These are phyloP conservation scores for Cataglyphis hispanica DNA, from an alignment of 1,140 invertebrate genomes.

Conservation along the genomic window DNA sequence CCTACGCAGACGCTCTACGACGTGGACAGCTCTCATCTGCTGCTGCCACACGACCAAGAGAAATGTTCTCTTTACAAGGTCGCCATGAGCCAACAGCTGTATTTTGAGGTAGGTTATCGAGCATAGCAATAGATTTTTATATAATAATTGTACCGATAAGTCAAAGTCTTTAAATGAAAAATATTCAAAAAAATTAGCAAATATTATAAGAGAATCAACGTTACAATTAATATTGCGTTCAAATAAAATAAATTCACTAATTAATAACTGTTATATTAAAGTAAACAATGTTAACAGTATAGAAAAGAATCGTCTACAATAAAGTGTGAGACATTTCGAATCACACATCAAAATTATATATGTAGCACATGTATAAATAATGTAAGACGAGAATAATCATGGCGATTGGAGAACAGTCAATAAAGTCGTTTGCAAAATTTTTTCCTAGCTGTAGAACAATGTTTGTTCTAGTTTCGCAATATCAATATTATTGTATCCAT, in stretches of 20 bases:
- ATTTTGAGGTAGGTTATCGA: conserved; percentile 87
- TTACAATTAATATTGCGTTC: background rate
- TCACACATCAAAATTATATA: background rate
- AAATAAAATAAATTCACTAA: background rate
- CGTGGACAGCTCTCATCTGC: conserved; percentile 63
- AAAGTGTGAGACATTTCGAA: background rate
- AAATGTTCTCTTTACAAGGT: conserved; percentile 90
- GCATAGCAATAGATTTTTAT: background rate
- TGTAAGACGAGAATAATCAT: background rate
- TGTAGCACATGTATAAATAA: background rate
- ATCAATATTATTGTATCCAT: conserved; percentile 8
- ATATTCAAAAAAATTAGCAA: background rate
- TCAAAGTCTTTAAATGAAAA: conserved; percentile 1
- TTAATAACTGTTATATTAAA: background rate
- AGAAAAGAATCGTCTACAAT: background rate
- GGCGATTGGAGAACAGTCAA: background rate
- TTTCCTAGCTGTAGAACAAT: background rate
- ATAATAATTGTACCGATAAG: background rate
- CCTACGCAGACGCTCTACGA: conserved; percentile 62
- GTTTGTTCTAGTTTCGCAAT: conserved; percentile 17
- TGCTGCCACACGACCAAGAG: conserved; percentile 80
- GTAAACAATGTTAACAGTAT: background rate
- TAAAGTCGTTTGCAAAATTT: background rate
- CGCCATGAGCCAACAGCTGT: conserved; percentile 89
- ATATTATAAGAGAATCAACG: background rate